Percentiles rank a stretch among this genome's conserved stretches.
Conservation (phyloP, 2,113 vertebrate genomes). For the Pseudopodoces humilis region DNA sequence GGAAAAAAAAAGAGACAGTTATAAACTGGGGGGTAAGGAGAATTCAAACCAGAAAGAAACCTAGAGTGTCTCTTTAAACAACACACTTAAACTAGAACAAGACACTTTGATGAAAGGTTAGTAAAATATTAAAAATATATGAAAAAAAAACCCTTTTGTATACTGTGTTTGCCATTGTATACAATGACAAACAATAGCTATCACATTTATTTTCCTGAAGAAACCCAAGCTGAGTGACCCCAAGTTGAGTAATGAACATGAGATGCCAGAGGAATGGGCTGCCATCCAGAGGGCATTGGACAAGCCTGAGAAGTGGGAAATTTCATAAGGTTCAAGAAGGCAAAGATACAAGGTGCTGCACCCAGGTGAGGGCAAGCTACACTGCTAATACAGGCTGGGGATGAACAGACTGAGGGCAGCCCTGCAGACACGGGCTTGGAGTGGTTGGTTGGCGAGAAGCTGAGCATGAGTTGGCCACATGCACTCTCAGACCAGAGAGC, state of each 20-base stretch:
- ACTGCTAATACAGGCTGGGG: accelerated
- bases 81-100: not conserved
- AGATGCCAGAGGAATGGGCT: accelerated
- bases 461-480: accelerated
- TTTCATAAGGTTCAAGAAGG: not conserved
- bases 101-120: not conserved
- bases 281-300: not conserved
- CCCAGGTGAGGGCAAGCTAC: accelerated
- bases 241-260: too few relatives aligned
- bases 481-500: accelerated
- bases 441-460: not conserved
- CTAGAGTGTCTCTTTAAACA: not conserved
- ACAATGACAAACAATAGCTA: not conserved
- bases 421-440: accelerated
- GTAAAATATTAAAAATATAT: not conserved
- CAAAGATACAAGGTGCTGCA: not conserved
- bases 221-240: not conserved
- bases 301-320: not conserved
- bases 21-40: accelerated
- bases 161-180: not conserved
- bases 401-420: not conserved
- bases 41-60: not conserved
- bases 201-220: not conserved
- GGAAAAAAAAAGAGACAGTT: not conserved
- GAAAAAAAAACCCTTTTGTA: accelerated